These are phyloP conservation scores for Thalassophryne amazonica DNA, from an alignment of 2,797 vertebrate genomes.

Conservation along the genomic window DNA sequence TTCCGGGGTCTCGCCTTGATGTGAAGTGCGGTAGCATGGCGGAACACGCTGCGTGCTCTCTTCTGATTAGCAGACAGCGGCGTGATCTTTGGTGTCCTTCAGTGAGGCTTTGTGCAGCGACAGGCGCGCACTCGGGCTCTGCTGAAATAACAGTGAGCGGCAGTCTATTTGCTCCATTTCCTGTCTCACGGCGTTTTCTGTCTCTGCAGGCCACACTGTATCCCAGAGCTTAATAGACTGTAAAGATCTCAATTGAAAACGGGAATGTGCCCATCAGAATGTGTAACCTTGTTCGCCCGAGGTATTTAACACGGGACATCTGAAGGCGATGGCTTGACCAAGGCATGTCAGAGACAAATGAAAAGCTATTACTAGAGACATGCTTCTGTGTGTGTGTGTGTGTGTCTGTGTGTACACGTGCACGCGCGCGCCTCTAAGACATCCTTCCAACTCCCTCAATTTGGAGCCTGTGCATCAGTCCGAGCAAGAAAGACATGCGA, in stretches of 20 bases:
- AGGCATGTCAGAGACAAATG: constrained; percentile 62
- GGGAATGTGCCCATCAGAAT: constrained; percentile 58
- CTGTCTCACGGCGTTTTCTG: constrained; percentile 29
- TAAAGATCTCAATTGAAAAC: constrained; percentile 63
- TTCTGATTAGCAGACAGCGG: constrained; percentile 55
- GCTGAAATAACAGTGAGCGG: constrained; percentile 51
- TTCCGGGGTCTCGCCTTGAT: constrained; percentile 57
- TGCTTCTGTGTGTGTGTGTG: constrained; percentile 23
- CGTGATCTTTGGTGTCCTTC: constrained; percentile 49
- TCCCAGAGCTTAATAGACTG: constrained; percentile 61
- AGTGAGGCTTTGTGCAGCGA: constrained; percentile 33
- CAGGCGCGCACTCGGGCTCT: constrained; percentile 24
- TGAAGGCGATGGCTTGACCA: constrained; percentile 52
- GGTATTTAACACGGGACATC: constrained; percentile 65
- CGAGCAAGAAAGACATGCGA: constrained; percentile 61
- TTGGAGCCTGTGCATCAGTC: constrained; percentile 54
- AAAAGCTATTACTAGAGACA: constrained; percentile 65
- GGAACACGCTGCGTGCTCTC: constrained; percentile 30
- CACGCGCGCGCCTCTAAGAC: constrained; percentile 31
- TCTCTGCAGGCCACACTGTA: constrained; percentile 37
- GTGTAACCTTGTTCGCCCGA: constrained; percentile 50
- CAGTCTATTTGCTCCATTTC: constrained; percentile 58
- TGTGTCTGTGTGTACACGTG: background rate
- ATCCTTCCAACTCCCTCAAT: constrained; percentile 41
- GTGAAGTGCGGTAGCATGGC: constrained; percentile 41